Evolutionary conservation across 92 coral and sea anemone genomes (phyloP), one percentile per base, ranked within the genome.

Genomic region (Micromussa lordhowensis): DNA sequence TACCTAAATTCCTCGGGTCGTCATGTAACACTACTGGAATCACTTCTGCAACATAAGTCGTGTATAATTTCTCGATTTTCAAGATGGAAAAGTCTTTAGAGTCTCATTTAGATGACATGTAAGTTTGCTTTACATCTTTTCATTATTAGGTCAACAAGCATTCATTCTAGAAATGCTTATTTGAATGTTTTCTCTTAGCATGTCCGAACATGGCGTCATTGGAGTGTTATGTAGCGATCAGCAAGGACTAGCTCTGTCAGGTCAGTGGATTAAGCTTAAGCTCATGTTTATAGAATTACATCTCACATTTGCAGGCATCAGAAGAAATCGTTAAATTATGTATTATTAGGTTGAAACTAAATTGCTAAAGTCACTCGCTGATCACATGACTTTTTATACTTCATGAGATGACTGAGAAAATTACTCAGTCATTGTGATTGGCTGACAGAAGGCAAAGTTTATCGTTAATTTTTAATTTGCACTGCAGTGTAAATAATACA

Each of bases 121-220:
- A 83, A 93, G 98, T 81, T n/a, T 14, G 36, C 54, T 36, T 36
- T 0, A n/a, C 21, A 13, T 14, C 15, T 12, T 53, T 18, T 68
- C 30, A 14, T n/a, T 26, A 32, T 3, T 16, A 32, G 30, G 28
- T 72, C 24, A 31, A 64, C 75, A 1, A 48, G 11, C 28, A 10
- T 13, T 69, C 29, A 17, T 16, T 34, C 9, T 9, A 32, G 75
- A 69, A 48, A 19, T 80, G 31, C n/a, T 28, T 15, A 31, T 7
- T 71, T 19, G 3, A 0, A 9, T 28, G 13, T 22, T 32, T 19
- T 32, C 40, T 15, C 64, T 64, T 82, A 97, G 98, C 30, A 96
- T 97, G 99, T 91, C 87, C 13, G 96, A 96, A 69, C 96, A 96
- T 88, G 99, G 99, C 17, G 99, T 97, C 3, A 92, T 97, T 2